A percentile compares a stretch with the other conserved stretches of the same genome.
These are phyloP conservation scores for Oplegnathus fasciatus DNA, from an alignment of 2,113 vertebrate genomes.

Conservation along the genomic window DNA sequence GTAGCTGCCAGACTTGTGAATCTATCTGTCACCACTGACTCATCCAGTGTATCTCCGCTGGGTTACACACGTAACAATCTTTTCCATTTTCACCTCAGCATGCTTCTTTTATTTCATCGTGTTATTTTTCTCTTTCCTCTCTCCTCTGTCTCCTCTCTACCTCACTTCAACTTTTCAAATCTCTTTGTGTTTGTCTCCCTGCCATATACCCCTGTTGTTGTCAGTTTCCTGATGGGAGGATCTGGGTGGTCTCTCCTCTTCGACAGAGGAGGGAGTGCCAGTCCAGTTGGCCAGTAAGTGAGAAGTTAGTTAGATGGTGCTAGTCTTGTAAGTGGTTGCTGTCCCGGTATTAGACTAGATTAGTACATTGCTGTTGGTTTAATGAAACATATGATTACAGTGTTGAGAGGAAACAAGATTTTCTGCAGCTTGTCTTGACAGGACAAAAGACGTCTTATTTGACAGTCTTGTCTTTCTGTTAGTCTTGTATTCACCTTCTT, in stretches of 20 bases:
- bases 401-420: slow-evolving; percentile 39
- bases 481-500: not conserved
- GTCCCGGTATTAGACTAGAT: slow-evolving; percentile 24
- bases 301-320: slow-evolving; percentile 19
- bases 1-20: slow-evolving; percentile 36
- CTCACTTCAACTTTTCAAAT: slow-evolving; percentile 13
- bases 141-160: slow-evolving; percentile 4
- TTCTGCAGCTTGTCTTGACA: slow-evolving; percentile 16
- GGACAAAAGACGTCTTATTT: slow-evolving; percentile 37
- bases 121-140: slow-evolving; percentile 8
- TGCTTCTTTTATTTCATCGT: slow-evolving; percentile 11
- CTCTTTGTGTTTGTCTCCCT: slow-evolving; percentile 49
- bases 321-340: not conserved
- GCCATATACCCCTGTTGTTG: slow-evolving; percentile 72
- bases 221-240: slow-evolving; percentile 94
- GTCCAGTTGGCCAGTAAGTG: slow-evolving; percentile 71
- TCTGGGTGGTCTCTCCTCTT: slow-evolving; percentile 92
- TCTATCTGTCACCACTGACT: slow-evolving; percentile 49
- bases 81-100: slow-evolving; percentile 70
- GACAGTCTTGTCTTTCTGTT: slow-evolving; percentile 6
- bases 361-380: not conserved
- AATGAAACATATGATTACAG: slow-evolving; percentile 1
- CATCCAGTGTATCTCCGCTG: slow-evolving; percentile 21
- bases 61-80: not conserved
- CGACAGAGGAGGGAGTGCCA: slow-evolving; percentile 80